A percentile compares a stretch with the other conserved stretches of the same genome.
phyloP scores from a whole-genome alignment of 1,140 invertebrate genomes.

The Proctacanthus coquilletti region DNA sequence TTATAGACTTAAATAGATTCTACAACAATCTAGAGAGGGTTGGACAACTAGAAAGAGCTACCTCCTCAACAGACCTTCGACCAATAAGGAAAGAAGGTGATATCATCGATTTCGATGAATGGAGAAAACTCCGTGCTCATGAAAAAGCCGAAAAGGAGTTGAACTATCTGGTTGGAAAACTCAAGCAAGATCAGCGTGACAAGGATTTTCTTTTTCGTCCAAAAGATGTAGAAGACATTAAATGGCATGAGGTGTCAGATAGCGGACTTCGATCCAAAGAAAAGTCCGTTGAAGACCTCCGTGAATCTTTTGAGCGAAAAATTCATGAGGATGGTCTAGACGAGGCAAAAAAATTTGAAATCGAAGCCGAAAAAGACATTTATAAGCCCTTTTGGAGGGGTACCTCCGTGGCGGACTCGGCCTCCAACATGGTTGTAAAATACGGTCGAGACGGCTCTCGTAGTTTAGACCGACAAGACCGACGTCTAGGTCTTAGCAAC shows the following conservation, averaged over 20 bases:
- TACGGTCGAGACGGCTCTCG: conserved; percentile 17
- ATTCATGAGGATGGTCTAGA: conserved; percentile 12
- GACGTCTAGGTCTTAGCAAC: conserved; percentile 47
- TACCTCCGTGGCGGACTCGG: conserved; percentile 60
- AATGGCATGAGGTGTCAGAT: conserved; percentile 58
- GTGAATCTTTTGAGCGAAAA: conserved; percentile 44
- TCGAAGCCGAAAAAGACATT: conserved; percentile 40
- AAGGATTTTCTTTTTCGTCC: conserved; percentile 70
- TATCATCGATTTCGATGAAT: conserved; percentile 73
- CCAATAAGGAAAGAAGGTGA: conserved; percentile 55
- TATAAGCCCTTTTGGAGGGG: conserved; percentile 74
- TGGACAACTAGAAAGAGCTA: conserved; percentile 60
- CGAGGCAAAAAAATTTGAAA: conserved; percentile 20
- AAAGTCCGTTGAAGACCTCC: conserved; percentile 72
- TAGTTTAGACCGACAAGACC: conserved; percentile 11
- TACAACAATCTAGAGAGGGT: conserved; percentile 75
- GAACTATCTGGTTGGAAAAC: conserved; percentile 55
- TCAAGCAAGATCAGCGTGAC: conserved; percentile 62
- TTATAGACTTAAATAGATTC: conserved; percentile 72
- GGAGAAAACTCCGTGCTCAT: conserved; percentile 62
- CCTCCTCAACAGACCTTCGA: conserved; percentile 50
- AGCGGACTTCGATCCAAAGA: conserved; percentile 64
- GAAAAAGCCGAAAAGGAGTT: conserved; percentile 72
- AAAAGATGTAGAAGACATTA: conserved; percentile 48
- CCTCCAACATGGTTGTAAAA: conserved; percentile 44